Evolutionary conservation across 2,797 vertebrate genomes (phyloP), one percentile per base, ranked within the genome.

Genomic region (Sphenopsis melanotis): DNA sequence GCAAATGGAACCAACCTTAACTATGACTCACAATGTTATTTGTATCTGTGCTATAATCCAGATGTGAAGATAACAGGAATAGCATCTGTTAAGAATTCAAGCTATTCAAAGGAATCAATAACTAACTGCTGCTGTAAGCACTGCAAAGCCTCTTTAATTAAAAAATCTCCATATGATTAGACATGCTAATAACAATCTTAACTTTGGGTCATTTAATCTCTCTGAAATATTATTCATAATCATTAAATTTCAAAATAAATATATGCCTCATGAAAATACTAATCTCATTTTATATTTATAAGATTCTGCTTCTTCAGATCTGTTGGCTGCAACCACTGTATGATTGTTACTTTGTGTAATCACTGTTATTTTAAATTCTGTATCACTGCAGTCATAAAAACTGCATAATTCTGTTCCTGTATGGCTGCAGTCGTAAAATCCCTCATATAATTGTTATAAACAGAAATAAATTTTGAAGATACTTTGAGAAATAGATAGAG

Each of bases 161-260:
- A 95, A 97, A 96, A 96, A 90, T 95, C 83, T 96, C 88, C 89
- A 66, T 77, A 92, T 95, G 91, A 97, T 97, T 97, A 95, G 88
- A 93, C 57, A 86, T 93, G 89, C 83, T 96, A 97, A 97, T 95
- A 94, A 94, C 68, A 95, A 72, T 95, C 78, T 95, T 94, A 95
- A 80, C 92, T 90, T 47, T 87, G 78, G 82, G 75, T 96, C 93
- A 95, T 86, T 96, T 95, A 84, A 91, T 97, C 83, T 94, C 88
- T 96, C 83, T 94, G 77, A 87, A 95, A 46, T 90, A 85, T 89
- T 96, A 94, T 70, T 97, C 72, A 82, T 80, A 94, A 55, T 84
- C 27, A 57, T 81, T 93, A 80, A 57, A 49, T 81, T 96, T 61
- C 72, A 94, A 95, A 88, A 81, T 53, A 96, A 94, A 90, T 84